Evolutionary conservation across 2,888 invertebrate species (phyloP), one percentile per base, ranked within the genome.

Genomic region (Toxonevra muliebris): DNA sequence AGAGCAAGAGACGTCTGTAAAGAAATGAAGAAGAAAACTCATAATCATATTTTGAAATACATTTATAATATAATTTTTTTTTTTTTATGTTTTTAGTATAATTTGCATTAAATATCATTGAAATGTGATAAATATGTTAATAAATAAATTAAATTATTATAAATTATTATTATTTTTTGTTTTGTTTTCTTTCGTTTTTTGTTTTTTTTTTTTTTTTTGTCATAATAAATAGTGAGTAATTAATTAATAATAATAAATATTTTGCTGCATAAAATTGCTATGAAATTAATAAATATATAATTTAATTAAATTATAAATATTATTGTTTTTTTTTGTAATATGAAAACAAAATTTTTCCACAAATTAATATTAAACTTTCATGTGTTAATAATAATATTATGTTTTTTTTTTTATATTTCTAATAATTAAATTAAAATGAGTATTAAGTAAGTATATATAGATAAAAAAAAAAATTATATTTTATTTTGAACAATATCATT

Each of bases 31-130:
- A 73, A 81, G 76, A 80, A 81, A 81, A 81, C 81, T 80, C 81
- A 81, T 81, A 81, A 80, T 76, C 72, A 77, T 79, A 80, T 80
- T 81, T 81, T 79, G 76, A 79, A 81, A 80, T 80, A 81, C 81
- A 81, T 81, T 81, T 80, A 80, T 81, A 81, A 80, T 79, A 81
- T 81, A 78, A 80, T 78, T 77, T 79, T 75, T 66, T 66, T 73
- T 70, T 68, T 71, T 66, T 63, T 67, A 67, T 68, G 48, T n/a
- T 69, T 69, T 71, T 63, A 62, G 60, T 67, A 67, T 70, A 70
- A 73, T 71, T 73, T 65, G 43, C 66, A 69, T 70, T 73, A 63
- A 71, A 71, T 70, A 73, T 73, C 73, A 66, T 71, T 71, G 45
- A 8, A 43, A 30, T 50, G 48, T 52, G 45, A 40, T 65, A 52